These are phyloP conservation scores for Eriocheir sinensis DNA, from an alignment of 1,140 invertebrate genomes.

Conservation along the genomic window DNA sequence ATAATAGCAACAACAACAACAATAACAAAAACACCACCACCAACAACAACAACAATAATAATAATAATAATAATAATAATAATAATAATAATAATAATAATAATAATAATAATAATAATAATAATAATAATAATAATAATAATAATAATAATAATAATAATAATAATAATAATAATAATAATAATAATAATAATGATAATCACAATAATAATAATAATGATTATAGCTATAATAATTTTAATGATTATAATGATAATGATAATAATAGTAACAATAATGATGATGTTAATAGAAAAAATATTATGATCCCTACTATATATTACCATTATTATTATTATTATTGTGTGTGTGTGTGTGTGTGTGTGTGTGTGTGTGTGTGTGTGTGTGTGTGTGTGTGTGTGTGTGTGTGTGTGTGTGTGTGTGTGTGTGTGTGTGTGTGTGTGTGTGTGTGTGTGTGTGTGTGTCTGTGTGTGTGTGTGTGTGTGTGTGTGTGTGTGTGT, in stretches of 20 bases:
- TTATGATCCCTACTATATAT: too few relatives aligned
- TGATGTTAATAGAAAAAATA: too few relatives aligned
- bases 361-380: too few relatives aligned
- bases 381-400: not conserved
- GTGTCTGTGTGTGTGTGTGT: not conserved
- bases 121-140: constrained; percentile 31
- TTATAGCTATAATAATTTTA: not conserved
- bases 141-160: constrained; percentile 40
- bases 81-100: not conserved
- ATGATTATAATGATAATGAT: not conserved
- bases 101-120: constrained; percentile 27
- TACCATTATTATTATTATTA: too few relatives aligned
- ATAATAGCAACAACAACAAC: too few relatives aligned
- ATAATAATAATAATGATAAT: not conserved
- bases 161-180: constrained; percentile 40
- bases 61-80: too few relatives aligned
- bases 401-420: not conserved
- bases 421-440: constrained; percentile 13
- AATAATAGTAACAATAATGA: not conserved
- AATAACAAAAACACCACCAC: too few relatives aligned
- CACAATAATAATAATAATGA: not conserved
- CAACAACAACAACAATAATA: too few relatives aligned
- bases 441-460: not conserved
- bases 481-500: too few relatives aligned
- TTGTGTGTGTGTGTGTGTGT: too few relatives aligned